Evolutionary conservation across 2,797 vertebrate genomes (phyloP), one percentile per base, ranked within the genome.

Genomic region (Miichthys miiuy): DNA sequence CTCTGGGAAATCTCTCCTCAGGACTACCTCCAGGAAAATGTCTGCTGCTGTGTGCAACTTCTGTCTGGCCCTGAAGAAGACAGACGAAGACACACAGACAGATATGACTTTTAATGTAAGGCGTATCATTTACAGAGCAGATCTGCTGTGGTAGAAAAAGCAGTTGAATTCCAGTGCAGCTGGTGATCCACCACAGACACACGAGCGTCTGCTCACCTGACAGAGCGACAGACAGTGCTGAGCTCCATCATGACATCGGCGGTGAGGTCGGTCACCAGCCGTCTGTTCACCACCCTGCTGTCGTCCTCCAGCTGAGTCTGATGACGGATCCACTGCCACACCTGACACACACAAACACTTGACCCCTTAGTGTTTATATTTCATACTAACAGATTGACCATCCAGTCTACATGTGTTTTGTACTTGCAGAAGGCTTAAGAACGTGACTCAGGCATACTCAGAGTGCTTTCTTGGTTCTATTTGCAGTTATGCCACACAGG

Each of bases 251-350:
- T 68, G 23, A 95, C 63, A 70, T 93, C 86, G 50, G 72, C 50
- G 12, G 71, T 87, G 42, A 95, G 90, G 3, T 81, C 79, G 5
- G 57, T 86, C 66, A 95, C 94, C 62, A 95, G 81, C 48, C 56
- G 84, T 81, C 92, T 84, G 83, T 76, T 94, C 85, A 95, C 92
- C 38, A 60, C 72, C 70, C 82, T 92, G 71, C 82, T 72, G 63
- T 94, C 90, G 0, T 95, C 95, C 82, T 97, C 95, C 79, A 95
- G 87, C 47, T 61, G 90, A 25, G 93, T 85, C 81, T 89, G 92
- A 72, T 94, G 94, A 64, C 90, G 84, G 80, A 96, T 93, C 95
- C 95, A 96, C 84, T 96, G 95, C 95, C 95, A 96, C 68, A 95
- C 94, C 94, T 96, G 64, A 13, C 42, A 79, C 4, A 68, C 27